Evolutionary conservation across 2,888 invertebrate genomes (phyloP).

Genomic region (Eledona agricola): DNA sequence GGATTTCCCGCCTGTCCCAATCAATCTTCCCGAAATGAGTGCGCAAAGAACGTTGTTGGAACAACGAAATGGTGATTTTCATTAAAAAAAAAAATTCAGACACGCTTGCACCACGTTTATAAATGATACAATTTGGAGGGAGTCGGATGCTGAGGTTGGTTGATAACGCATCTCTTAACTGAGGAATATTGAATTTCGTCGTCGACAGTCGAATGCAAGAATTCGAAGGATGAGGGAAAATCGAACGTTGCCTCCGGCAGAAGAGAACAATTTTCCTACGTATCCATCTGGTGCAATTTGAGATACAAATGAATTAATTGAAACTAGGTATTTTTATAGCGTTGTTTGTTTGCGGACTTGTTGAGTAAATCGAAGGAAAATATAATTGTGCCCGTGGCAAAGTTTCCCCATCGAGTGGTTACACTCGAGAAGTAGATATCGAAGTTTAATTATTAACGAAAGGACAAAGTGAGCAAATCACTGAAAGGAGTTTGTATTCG

Average conservation of each 20-base stretch:
- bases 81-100: constrained; percentile 2
- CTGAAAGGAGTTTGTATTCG: no score
- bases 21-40: constrained; percentile 25
- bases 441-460: no score
- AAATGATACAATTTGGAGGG: neutral
- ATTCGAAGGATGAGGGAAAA: constrained; percentile 3
- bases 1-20: constrained; percentile 19
- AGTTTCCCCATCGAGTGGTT: no score
- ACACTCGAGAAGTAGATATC: no score
- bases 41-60: constrained; percentile 3
- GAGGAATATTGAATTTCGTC: constrained; percentile 16
- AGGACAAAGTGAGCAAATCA: no score
- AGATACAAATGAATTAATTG: no score
- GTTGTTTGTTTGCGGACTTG: no score
- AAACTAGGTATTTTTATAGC: no score
- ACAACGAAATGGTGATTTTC: constrained; percentile 9
- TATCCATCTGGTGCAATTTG: neutral
- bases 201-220: constrained; percentile 6
- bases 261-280: constrained; percentile 1
- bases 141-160: neutral
- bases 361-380: no score
- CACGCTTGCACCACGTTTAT: constrained; percentile 4
- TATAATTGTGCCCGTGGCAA: no score
- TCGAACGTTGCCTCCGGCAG: neutral
- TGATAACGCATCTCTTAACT: constrained; percentile 13